A percentile compares a stretch with the other conserved stretches of the same genome.
Evolutionary conservation across 2,113 vertebrate species (phyloP).

Genomic region (Corydoras sp.): DNA sequence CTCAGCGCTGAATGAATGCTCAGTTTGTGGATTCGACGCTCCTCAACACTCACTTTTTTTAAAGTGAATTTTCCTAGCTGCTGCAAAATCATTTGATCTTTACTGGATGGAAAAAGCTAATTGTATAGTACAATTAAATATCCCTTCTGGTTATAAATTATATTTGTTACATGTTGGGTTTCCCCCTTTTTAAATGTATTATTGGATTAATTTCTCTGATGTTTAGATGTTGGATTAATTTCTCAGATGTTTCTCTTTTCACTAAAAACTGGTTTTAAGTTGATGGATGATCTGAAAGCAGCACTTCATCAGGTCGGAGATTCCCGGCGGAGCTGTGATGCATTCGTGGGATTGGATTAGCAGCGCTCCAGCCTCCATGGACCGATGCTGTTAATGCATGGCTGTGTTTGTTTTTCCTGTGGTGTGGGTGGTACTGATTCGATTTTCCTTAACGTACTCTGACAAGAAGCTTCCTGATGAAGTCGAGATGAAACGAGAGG

Average conservation of each 20-base stretch:
- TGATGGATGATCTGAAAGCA: neutral
- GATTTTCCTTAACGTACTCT: constrained; percentile 60
- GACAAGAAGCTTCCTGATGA: constrained; percentile 69
- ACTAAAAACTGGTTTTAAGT: neutral
- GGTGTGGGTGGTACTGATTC: constrained; percentile 71
- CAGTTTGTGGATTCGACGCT: too few relatives aligned
- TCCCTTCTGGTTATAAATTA: too few relatives aligned
- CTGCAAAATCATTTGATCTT: too few relatives aligned
- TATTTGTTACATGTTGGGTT: too few relatives aligned
- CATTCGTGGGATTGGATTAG: constrained; percentile 40
- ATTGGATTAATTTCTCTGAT: neutral
- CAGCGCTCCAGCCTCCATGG: constrained; percentile 46
- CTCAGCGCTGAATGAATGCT: too few relatives aligned
- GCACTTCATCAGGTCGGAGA: constrained; percentile 49
- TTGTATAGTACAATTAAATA: too few relatives aligned
- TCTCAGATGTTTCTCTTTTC: neutral
- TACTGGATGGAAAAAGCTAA: too few relatives aligned
- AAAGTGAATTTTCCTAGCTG: too few relatives aligned
- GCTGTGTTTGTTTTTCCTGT: constrained; percentile 71
- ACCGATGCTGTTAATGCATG: constrained; percentile 55
- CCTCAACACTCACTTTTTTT: too few relatives aligned
- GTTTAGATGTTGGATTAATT: neutral
- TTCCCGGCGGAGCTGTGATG: constrained; percentile 35
- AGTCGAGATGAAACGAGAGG: constrained; percentile 42
- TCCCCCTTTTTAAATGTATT: too few relatives aligned